Base-by-base conservation (phyloP, 2,888 invertebrate genomes). In the Capitulum mitella region DNA sequence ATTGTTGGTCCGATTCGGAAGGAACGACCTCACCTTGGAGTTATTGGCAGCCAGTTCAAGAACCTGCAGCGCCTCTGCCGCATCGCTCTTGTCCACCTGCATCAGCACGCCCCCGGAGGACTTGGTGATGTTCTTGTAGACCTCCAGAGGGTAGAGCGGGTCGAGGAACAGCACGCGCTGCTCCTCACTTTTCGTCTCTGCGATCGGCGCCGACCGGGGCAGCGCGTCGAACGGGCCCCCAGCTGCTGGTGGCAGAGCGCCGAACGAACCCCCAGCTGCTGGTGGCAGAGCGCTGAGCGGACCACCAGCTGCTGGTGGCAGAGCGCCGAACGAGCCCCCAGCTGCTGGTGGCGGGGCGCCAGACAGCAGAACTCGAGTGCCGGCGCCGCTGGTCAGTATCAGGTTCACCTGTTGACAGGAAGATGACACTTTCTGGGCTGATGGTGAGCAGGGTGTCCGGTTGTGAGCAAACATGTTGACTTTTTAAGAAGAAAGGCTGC, bases 21-120 rank as follows among this genome's bases (percentile, higher is more conserved):
- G 43, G 43, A n/a, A n/a, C n/a, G n/a, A n/a, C n/a, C 43, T 29
- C 58, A 70, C 70, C 70, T 70, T 70, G 3, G 70, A 70, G 70
- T 70, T 70, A 22, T 70, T 70, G 37, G 70, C 70, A 2, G 70
- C 70, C 70, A 70, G 70, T 5, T 70, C 37, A 37, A 70, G 37
- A 19, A 70, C 6, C 70, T 70, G 70, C 34, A 70, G 37, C 37
- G 37, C 70, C 37, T 70, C 37, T 3, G 37, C 70, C 70, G 32
- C 70, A 3, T 6, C 34, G 5, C 1, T 6, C 10, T 32, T 8
- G 37, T 19, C 70, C 1, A 37, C 70, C 22, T 70, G 37, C 3
- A 37, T 16, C 70, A 70, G 22, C 3, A 70, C 0, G 3, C 70
- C 70, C 5, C 70, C 70, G 22, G 70, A 37, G 16, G 70, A 19